These are phyloP conservation scores for Schizothorax lantsangensis DNA, from an alignment of 2,797 vertebrate genomes.

Conservation along the genomic window DNA sequence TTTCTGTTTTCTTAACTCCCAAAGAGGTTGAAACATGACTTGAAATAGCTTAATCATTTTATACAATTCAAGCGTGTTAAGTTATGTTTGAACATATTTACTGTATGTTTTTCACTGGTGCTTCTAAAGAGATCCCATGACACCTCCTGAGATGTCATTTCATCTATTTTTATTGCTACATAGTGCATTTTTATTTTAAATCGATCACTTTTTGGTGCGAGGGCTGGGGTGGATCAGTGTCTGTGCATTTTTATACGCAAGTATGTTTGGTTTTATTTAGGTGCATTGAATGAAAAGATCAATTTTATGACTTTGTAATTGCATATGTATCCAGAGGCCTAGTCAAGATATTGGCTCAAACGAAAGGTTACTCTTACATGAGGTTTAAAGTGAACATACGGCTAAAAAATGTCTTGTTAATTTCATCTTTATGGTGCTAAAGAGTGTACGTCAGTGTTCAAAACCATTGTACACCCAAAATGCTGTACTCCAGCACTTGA, in stretches of 20 bases:
- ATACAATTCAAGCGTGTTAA: conserved; percentile 58
- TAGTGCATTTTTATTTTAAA: conserved; percentile 52
- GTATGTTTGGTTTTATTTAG: conserved; percentile 12
- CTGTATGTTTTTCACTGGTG: conserved; percentile 76
- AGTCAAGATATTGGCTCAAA: conserved; percentile 27
- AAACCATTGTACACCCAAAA: conserved; percentile 43
- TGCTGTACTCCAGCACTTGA: conserved; percentile 46
- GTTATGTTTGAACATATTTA: conserved; percentile 61
- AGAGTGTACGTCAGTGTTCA: conserved; percentile 49
- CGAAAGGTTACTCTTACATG: conserved; percentile 30
- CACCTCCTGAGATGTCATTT: conserved; percentile 50
- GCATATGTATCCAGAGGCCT: conserved; percentile 7
- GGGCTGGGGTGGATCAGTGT: conserved; percentile 27
- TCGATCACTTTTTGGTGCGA: conserved; percentile 38
- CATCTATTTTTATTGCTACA: conserved; percentile 45
- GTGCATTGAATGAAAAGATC: conserved; percentile 16
- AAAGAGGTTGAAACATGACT: conserved; percentile 52
- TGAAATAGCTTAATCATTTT: conserved; percentile 55
- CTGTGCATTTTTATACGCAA: conserved; percentile 21
- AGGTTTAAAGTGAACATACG: conserved; percentile 31
- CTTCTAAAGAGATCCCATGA: conserved; percentile 68
- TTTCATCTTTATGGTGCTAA: conserved; percentile 53
- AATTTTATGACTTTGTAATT: background rate
- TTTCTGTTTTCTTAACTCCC: conserved; percentile 33
- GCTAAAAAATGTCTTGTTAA: conserved; percentile 12